Evolutionary conservation across 1,140 invertebrate genomes (phyloP), one percentile per base, ranked within the genome.

Genomic region (Bombus soroeensis): DNA sequence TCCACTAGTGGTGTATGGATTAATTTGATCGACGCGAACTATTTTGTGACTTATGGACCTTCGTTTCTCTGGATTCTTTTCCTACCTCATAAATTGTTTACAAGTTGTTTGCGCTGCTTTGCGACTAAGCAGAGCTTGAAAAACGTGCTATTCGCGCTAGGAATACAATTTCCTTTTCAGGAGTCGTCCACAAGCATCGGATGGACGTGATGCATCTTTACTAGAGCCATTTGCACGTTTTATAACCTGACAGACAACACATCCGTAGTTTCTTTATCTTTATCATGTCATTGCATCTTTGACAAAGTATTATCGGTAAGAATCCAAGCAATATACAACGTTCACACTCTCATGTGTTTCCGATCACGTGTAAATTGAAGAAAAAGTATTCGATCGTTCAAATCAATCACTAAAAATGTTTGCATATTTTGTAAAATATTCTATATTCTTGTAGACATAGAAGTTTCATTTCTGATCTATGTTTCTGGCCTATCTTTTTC

Each of bases 181-280:
- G 41, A 66, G 74, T 77, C 43, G 34, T 68, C 53, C 53, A 71
- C 57, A 37, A 87, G 22, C n/a, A n/a, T 53, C 32, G 64, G 66
- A 70, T 53, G 41, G 70, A 32, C 80, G 76, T 68, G 82, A 81
- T 88, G 83, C 81, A 82, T 75, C 73, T 70, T 80, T 88, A 74
- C 39, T 71, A 75, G 77, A 72, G 72, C 71, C 79, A 83, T 88
- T 85, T 77, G 64, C 59, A 83, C n/a, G 47, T 90, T 90, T 90
- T 91, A 91, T 92, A 92, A 92, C 90, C 91, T 92, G 91, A 92
- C 87, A 74, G 90, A 92, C 87, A 74, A 87, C 77, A 75, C 91
- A 71, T 85, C 15, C 59, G 41, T 78, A 78, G 73, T 74, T 70
- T 78, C 57, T 73, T 39, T 57, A 68, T 78, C 68, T 86, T 86